Evolutionary conservation across 2,797 vertebrate species (phyloP).

Genomic region (Poecilia velifera): DNA sequence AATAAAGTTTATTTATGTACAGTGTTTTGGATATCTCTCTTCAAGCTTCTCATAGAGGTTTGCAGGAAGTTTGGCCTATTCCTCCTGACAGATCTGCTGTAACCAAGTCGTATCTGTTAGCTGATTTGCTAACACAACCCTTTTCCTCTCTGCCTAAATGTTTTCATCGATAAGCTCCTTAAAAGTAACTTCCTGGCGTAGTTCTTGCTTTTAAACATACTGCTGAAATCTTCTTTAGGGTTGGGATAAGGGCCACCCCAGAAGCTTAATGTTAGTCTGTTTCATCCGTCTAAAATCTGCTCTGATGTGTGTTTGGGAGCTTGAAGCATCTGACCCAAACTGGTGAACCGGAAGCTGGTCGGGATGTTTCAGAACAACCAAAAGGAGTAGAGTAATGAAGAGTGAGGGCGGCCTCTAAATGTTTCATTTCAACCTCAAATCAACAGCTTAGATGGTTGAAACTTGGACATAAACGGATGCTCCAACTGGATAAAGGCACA

Average conservation of each 20-base stretch:
- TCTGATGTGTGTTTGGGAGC: background rate
- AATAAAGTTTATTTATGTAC: background rate
- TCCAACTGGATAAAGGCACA: background rate
- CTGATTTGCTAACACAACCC: background rate
- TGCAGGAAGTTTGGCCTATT: background rate
- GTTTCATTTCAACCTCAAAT: background rate
- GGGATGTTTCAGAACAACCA: background rate
- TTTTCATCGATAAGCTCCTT: background rate
- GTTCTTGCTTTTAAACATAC: background rate
- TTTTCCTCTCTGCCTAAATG: background rate
- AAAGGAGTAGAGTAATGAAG: background rate
- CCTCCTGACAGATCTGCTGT: background rate
- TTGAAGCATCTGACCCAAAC: background rate
- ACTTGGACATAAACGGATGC: background rate
- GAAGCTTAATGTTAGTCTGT: background rate
- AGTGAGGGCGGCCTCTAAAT: background rate
- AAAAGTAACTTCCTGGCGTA: background rate
- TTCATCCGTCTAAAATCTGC: background rate
- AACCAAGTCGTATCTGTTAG: background rate
- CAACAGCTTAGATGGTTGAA: background rate
- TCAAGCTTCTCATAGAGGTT: background rate
- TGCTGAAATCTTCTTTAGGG: background rate
- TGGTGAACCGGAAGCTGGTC: background rate
- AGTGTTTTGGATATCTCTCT: background rate
- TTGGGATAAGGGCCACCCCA: background rate